These are phyloP conservation scores for Heliconius hermathena DNA, from an alignment of 1,140 invertebrate genomes.

Conservation along the genomic window DNA sequence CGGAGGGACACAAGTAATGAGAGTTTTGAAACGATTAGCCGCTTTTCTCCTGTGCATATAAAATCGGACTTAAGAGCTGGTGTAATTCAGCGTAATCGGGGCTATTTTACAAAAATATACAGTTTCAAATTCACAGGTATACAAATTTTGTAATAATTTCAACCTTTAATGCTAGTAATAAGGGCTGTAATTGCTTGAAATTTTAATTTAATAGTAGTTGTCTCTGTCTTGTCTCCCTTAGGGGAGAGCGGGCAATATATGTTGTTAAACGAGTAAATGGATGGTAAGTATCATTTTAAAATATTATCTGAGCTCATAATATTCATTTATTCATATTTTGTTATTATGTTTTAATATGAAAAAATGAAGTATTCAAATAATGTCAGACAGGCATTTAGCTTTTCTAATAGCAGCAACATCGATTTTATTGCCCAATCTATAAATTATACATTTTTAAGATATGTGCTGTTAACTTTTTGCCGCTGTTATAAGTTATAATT, in stretches of 20 bases:
- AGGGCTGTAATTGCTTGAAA: slow-evolving; percentile 13
- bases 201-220: slow-evolving; percentile 27
- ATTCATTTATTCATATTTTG: slow-evolving; percentile 30
- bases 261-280: slow-evolving; percentile 31
- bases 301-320: slow-evolving; percentile 22
- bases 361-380: neutral
- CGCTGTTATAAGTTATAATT: too few species aligned
- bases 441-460: neutral
- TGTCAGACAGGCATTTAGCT: neutral
- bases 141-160: slow-evolving; percentile 7
- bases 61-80: slow-evolving; percentile 55
- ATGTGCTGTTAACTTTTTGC: too few species aligned
- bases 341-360: neutral
- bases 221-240: slow-evolving; percentile 31
- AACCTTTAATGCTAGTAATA: slow-evolving; percentile 9
- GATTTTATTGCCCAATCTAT: neutral
- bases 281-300: slow-evolving; percentile 29
- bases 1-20: slow-evolving; percentile 56
- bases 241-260: slow-evolving; percentile 28
- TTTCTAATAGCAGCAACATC: neutral
- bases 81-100: slow-evolving; percentile 61
- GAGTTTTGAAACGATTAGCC: slow-evolving; percentile 48
- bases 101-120: slow-evolving; percentile 57
- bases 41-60: slow-evolving; percentile 48
- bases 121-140: slow-evolving; percentile 21